These are phyloP conservation scores for Caenorhabditis tropicalis DNA, from an alignment of 1,140 invertebrate species.

Conservation along the genomic window DNA sequence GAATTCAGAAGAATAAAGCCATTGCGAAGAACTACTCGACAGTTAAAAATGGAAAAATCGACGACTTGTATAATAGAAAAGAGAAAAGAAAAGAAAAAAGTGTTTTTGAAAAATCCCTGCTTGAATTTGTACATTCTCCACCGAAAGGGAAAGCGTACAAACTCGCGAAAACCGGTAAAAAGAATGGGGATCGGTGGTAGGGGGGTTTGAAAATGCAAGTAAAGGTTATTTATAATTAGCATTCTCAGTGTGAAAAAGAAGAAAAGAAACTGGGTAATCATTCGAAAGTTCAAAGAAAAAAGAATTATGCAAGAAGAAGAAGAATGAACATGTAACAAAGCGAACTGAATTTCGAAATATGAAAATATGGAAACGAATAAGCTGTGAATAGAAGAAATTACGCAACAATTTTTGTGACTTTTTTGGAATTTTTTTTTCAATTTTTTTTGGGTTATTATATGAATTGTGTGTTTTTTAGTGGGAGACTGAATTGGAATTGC, in stretches of 20 bases:
- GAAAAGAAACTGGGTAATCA: background rate
- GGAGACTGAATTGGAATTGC: background rate
- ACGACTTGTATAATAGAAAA: background rate
- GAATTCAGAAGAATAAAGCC: background rate
- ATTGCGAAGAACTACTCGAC: constrained; percentile 7
- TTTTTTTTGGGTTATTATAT: constrained; percentile 40
- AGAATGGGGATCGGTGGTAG: constrained; percentile 24
- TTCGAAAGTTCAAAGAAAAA: background rate
- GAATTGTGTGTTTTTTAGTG: constrained; percentile 16
- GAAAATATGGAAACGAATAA: background rate
- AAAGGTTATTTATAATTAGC: background rate
- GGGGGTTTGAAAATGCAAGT: background rate
- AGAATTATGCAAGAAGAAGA: constrained; percentile 1
- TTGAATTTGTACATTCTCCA: constrained; percentile 27
- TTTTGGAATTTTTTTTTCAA: constrained; percentile 9
- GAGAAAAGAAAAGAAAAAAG: background rate
- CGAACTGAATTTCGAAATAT: background rate
- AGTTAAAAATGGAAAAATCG: background rate
- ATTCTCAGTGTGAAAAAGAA: too few species aligned
- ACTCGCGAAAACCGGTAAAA: constrained; percentile 36
- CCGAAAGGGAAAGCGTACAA: constrained; percentile 7
- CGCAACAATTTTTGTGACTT: constrained; percentile 25
- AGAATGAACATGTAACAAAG: background rate
- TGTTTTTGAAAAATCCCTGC: constrained; percentile 30
- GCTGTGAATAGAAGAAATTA: background rate